Evolutionary conservation across 1,140 invertebrate genomes (phyloP), one percentile per base, ranked within the genome.

Genomic region (Diabrotica undecimpunctata): DNA sequence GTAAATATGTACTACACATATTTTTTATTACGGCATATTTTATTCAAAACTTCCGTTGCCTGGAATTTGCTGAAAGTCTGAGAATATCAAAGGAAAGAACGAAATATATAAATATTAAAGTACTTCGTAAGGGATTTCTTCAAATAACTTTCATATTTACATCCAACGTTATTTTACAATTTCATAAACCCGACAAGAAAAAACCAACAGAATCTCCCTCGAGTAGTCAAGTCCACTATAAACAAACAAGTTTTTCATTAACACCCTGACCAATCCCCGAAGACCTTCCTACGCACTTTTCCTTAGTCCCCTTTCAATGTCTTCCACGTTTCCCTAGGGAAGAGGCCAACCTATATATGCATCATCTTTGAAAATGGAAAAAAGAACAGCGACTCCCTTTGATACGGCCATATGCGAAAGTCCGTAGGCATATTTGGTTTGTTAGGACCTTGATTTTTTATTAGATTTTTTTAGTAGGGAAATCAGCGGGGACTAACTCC

Each of bases 231-330:
- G 36, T 57, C 55, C 36, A 37, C 36, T 37, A 57, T 57, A 57
- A 57, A 57, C 55, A 57, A 57, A 57, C 55, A 57, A 57, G 55
- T 57, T 57, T 57, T 57, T 57, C 37, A 57, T 57, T 12, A 57
- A 57, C 55, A 38, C 55, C 55, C 55, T 57, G 55, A 57, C 55
- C 55, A 38, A 57, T 57, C 55, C 55, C 55, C n/a, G 55, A 37
- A 9, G 55, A 37, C 36, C 12, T 37, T 57, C 37, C 54, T n/a
- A 13, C 53, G 37, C 36, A 37, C 37, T 37, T 37, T 37, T 38
- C 38, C 55, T 13, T 6, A 38, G 12, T 57, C 11, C 55, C 37
- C 55, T 36, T 57, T 57, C 55, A 57, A 7, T 37, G 55, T 57
- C 35, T 25, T 57, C 10, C 12, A 8, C 25, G n/a, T n/a, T 57